Base-by-base conservation (phyloP, 2,797 vertebrate genomes). In the Diplodus sargus region DNA sequence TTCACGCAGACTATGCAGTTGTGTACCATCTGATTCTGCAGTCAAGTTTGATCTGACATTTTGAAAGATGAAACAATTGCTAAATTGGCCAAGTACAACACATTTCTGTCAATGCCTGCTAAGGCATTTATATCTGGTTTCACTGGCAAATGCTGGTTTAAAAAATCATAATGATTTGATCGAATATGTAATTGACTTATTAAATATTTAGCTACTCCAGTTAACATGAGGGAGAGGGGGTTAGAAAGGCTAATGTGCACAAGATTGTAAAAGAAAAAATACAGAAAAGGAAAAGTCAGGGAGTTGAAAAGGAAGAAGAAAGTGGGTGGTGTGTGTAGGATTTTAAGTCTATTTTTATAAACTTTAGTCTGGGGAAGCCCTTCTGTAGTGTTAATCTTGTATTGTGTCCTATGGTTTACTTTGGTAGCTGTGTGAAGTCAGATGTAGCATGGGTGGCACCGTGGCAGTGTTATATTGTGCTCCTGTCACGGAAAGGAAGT, bases 161-260 rank as follows among this genome's bases (percentile, higher is more conserved):
- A 64, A 10, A 30, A 76, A 54, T 30, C n/a, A 53, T 9, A 5
- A 52, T 48, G 49, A 56, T 53, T 54, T 39, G 1, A 78, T 52
- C 64, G 18, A 70, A 79, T 70, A 59, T 61, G 25, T 78, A 75
- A 78, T 73, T 57, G 59, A 62, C 54, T 14, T 25, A 70, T 79
- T 66, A 53, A 66, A 82, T 85, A 85, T 82, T 79, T 39, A 76
- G 56, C 49, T 47, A 43, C 22, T 49, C 47, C 7, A 7, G 43
- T 66, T 47, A 20, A 48, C 54, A 1, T n/a, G 43, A 63, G n/a
- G 20, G 17, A 15, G 17, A 1, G 1, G 7, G 52, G 30, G 73
- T 66, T 57, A 59, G 34, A 61, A 60, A 64, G 60, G 28, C 57
- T 74, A 66, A 73, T 68, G 18, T 65, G 72, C 49, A 72, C 23